These are phyloP conservation scores for Choloepus didactylus DNA, from an alignment of 2,797 vertebrate genomes.

Conservation along the genomic window DNA sequence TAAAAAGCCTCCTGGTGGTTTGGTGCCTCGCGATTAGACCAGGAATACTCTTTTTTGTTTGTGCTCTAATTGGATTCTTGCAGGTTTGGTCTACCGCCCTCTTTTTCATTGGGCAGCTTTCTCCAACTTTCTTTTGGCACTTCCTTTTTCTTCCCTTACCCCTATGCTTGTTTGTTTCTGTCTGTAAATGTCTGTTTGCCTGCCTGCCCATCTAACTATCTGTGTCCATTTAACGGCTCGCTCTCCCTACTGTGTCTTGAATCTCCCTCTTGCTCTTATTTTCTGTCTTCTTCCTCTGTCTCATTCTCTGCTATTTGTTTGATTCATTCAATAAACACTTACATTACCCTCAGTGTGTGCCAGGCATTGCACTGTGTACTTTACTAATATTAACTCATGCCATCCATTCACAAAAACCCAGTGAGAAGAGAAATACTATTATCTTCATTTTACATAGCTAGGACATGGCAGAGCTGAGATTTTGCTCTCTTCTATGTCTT, in stretches of 20 bases:
- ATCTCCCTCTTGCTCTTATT: background rate
- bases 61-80: background rate
- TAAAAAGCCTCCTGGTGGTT: background rate
- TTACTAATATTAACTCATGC: background rate
- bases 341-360: background rate
- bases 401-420: background rate
- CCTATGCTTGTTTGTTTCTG: background rate
- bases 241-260: background rate
- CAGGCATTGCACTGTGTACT: background rate
- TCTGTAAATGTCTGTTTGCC: background rate
- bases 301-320: background rate
- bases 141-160: background rate
- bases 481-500: background rate
- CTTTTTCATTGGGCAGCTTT: background rate
- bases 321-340: background rate
- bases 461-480: no score
- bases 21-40: background rate
- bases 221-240: background rate
- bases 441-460: background rate
- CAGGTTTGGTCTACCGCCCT: background rate
- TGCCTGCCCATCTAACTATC: accelerated
- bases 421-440: accelerated
- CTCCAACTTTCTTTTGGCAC: background rate
- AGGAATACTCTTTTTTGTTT: accelerated
- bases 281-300: background rate